Evolutionary conservation across 2,113 vertebrate species (phyloP), one percentile per base, ranked within the genome.

Genomic region (Nibea albiflora): DNA sequence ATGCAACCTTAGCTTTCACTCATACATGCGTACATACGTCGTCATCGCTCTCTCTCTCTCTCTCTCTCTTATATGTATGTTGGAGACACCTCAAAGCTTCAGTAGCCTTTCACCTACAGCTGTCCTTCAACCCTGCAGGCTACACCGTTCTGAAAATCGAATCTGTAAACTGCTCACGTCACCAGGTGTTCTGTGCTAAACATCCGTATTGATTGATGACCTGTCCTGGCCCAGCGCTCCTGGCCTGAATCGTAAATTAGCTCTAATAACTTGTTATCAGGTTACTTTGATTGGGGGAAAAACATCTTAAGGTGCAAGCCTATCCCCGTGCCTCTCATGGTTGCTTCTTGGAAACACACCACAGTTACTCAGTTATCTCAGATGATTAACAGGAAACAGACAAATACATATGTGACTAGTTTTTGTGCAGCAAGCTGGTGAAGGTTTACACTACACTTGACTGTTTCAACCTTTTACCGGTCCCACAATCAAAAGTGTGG

Each of bases 111-210:
- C 9, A 16, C 44, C 64, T 53, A 4, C 52, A 81, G 31, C 50
- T 78, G 31, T 44, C 73, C 63, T 78, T 68, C 67, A 68, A 15
- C n/a, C 17, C 42, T 46, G 47, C 28, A 6, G 17, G 28, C 50
- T 39, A 11, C 57, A 57, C 54, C 14, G 26, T 31, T 47, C 62
- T 31, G 49, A 73, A 78, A 73, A 64, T 49, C 31, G 39, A 44
- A 73, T 77, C 42, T 73, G 28, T 49, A 39, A 49, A 53, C 54
- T 39, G 73, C 12, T 67, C n/a, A 11, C 50, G 54, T 72, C 35
- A n/a, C 71, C 17, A 39, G 11, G 20, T 57, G 54, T 66, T 53
- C 28, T 42, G 26, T 71, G 31, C 46, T 4, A 1, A 65, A 58
- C 42, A 72, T 31, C 0, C 0, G 19, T 62, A 44, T 49, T 61